Evolutionary conservation across 2,888 invertebrate species (phyloP).

Genomic region (Phengaris arion): DNA sequence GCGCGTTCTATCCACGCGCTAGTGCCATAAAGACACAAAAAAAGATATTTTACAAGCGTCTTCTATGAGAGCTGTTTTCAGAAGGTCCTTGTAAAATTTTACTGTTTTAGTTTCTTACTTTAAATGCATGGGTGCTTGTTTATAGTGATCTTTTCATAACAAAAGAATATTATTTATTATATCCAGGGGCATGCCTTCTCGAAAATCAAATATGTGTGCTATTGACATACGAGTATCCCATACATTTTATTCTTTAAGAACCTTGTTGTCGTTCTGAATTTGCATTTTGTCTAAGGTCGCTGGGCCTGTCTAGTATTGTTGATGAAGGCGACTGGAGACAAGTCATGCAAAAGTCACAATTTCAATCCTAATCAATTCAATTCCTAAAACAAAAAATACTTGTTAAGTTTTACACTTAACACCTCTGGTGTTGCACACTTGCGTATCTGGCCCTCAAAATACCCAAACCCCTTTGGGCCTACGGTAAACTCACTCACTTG

Average conservation of each 20-base stretch:
- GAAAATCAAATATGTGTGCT: background rate
- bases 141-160: background rate
- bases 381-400: too few species aligned
- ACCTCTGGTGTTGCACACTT: too few species aligned
- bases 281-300: too few species aligned
- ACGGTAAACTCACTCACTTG: too few species aligned
- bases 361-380: too few species aligned
- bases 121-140: background rate
- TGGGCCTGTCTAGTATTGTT: background rate
- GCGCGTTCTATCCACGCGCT: conserved; percentile 69
- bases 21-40: conserved; percentile 58
- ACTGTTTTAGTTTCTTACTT: conserved; percentile 30
- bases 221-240: background rate
- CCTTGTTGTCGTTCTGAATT: too few species aligned
- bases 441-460: too few species aligned
- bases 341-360: too few species aligned
- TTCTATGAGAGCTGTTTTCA: conserved; percentile 40
- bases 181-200: too few species aligned
- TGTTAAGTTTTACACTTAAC: too few species aligned
- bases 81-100: conserved; percentile 46
- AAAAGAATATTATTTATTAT: conserved; percentile 7
- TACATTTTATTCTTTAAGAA: too few species aligned
- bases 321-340: background rate
- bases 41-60: conserved; percentile 67
- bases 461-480: too few species aligned